Evolutionary conservation across 2,113 vertebrate species (phyloP).

Genomic region (Camelus dromedarius): DNA sequence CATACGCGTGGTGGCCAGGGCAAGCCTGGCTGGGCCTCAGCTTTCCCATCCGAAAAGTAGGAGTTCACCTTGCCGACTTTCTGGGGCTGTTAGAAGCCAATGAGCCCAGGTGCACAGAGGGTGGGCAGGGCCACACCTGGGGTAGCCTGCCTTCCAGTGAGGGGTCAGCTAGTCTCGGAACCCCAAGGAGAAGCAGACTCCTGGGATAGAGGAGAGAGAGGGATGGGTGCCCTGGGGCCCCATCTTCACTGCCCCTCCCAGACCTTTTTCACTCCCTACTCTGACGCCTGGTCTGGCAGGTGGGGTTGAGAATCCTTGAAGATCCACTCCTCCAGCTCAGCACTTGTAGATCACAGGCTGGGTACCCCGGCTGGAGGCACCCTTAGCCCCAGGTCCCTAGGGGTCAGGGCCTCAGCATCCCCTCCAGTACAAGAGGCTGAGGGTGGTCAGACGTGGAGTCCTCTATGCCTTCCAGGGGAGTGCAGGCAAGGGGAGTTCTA

Average conservation of each 20-base stretch:
- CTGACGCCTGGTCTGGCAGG: not conserved
- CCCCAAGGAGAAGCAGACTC: not conserved
- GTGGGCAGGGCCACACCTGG: not conserved
- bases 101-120: not conserved
- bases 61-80: not conserved
- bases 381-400: no score
- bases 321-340: not conserved
- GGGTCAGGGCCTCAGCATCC: not conserved
- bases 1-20: not conserved
- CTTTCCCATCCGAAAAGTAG: not conserved
- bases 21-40: not conserved
- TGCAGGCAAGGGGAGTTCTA: not conserved
- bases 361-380: not conserved
- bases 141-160: not conserved
- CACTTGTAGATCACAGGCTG: not conserved
- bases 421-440: not conserved
- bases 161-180: not conserved
- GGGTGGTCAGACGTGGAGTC: accelerated
- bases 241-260: not conserved
- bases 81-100: no score
- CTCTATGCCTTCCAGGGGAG: not conserved
- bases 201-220: no score
- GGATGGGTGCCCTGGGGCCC: not conserved
- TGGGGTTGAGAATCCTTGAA: not conserved
- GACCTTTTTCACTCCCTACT: no score